Conservation (phyloP, 2,113 vertebrate species). For the Heptranchias perlo region DNA sequence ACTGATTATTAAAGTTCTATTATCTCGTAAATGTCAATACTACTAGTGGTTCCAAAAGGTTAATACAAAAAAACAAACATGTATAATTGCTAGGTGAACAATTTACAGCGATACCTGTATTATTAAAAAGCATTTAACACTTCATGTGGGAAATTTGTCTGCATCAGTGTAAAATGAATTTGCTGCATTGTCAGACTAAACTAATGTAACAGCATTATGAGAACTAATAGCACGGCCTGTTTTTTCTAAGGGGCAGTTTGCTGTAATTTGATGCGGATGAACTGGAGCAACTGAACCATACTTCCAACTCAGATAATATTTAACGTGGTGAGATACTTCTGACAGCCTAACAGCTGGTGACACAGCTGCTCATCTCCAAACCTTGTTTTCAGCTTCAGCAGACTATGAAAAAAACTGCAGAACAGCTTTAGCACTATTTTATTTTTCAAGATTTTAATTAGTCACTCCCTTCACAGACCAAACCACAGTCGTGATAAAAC, state of each 20-base stretch:
- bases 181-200: background rate
- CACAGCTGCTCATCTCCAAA: conserved; percentile 11
- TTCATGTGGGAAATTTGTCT: background rate
- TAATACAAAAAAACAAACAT: background rate
- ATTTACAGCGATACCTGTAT: background rate
- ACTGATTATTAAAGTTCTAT: background rate
- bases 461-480: conserved; percentile 20
- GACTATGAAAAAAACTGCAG: conserved; percentile 27
- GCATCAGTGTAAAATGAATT: background rate
- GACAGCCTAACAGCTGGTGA: conserved; percentile 25
- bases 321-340: background rate
- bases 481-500: background rate
- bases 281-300: background rate
- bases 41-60: background rate
- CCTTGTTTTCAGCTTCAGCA: conserved; percentile 6
- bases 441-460: conserved; percentile 30
- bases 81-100: background rate
- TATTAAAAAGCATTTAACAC: background rate
- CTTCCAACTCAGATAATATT: conserved; percentile 5
- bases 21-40: background rate
- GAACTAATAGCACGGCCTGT: background rate
- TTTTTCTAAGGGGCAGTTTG: background rate
- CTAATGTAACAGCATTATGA: background rate
- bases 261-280: background rate
- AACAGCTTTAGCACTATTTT: background rate